phyloP scores from a whole-genome alignment of 1,140 invertebrate genomes.

The Argopecten irradians region DNA sequence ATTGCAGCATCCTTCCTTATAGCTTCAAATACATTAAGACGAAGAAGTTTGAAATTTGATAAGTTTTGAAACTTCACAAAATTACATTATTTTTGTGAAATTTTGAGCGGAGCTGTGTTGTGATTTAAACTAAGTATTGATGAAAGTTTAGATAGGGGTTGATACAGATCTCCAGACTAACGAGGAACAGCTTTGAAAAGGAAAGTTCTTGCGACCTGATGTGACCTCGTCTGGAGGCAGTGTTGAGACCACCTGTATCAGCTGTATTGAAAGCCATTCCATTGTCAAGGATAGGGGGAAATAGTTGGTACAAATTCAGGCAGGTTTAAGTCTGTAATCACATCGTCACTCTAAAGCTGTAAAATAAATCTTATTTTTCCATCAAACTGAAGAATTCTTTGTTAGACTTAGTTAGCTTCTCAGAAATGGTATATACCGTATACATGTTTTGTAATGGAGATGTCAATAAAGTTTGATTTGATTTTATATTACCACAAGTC shows the following conservation, averaged over 20 bases:
- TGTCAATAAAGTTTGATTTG: too few species aligned
- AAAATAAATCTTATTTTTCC: too few species aligned
- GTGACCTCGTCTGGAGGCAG: background rate
- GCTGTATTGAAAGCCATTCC: background rate
- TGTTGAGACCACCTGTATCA: background rate
- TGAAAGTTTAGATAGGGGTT: background rate
- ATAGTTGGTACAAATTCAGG: background rate
- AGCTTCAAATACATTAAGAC: background rate
- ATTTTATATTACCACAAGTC: too few species aligned
- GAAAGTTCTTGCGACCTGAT: background rate
- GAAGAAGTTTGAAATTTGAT: background rate
- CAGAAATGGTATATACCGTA: too few species aligned
- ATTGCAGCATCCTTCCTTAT: background rate
- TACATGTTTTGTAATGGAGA: too few species aligned
- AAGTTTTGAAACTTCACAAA: background rate
- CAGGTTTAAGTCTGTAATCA: too few species aligned
- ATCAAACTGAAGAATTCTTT: too few species aligned
- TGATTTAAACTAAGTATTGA: background rate
- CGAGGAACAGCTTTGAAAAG: background rate
- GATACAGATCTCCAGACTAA: slow-evolving; percentile 7
- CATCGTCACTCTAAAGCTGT: too few species aligned
- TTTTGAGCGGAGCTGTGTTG: background rate
- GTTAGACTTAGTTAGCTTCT: too few species aligned
- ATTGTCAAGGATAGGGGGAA: background rate
- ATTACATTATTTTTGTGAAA: slow-evolving; percentile 18